phyloP scores from a whole-genome alignment of 1,140 invertebrate genomes.

The Brachystomella parvula region DNA sequence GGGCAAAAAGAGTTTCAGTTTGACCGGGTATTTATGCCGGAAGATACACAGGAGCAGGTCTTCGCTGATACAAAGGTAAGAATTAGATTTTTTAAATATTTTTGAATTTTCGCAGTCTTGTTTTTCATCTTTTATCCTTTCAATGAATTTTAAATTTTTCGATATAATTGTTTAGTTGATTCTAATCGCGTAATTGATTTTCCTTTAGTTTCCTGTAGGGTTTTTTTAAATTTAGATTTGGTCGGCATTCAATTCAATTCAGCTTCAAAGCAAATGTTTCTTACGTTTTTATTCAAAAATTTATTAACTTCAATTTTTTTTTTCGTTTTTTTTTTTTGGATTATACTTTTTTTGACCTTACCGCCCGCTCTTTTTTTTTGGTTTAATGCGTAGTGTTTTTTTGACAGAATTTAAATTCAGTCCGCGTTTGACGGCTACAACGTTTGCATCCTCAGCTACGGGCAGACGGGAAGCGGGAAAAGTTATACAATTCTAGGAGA shows the following conservation, averaged over 20 bases:
- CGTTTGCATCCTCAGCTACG: slow-evolving; percentile 93
- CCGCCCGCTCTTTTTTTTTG: not conserved
- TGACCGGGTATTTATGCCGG: slow-evolving; percentile 69
- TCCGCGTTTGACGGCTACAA: slow-evolving; percentile 89
- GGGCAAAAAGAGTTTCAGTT: slow-evolving; percentile 58
- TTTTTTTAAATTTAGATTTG: no score
- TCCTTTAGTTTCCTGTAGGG: no score
- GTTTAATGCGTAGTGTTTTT: no score
- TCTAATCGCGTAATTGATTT: no score
- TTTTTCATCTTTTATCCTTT: no score
- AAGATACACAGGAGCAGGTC: slow-evolving; percentile 55
- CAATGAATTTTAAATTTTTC: no score
- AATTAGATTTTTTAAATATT: not conserved
- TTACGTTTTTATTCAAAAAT: no score
- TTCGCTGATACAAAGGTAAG: slow-evolving; percentile 43
- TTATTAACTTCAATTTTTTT: no score
- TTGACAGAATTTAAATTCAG: slow-evolving; percentile 50
- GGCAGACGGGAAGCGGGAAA: slow-evolving; percentile 90
- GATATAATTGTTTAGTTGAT: no score
- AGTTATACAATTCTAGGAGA: slow-evolving; percentile 49
- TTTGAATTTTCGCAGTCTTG: no score
- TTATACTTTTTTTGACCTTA: not conserved
- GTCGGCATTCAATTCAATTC: no score
- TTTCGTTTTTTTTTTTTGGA: not conserved
- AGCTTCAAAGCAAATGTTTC: no score